These are phyloP conservation scores for Neogobius melanostomus DNA, from an alignment of 2,113 vertebrate genomes.

Conservation along the genomic window DNA sequence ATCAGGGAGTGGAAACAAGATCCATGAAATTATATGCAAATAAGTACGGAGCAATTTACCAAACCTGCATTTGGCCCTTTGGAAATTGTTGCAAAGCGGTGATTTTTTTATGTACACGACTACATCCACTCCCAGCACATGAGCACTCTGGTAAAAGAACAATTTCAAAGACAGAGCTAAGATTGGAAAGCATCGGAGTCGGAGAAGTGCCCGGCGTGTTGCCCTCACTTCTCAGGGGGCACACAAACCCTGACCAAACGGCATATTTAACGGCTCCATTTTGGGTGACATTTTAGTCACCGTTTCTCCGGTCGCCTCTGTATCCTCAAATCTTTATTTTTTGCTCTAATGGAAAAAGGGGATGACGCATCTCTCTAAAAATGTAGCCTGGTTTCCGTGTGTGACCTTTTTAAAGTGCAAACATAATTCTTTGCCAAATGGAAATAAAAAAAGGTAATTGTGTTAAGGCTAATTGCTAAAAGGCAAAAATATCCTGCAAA, in stretches of 20 bases:
- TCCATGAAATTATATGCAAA: not conserved
- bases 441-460: conserved; percentile 17
- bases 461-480: conserved; percentile 12
- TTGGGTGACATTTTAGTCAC: conserved; percentile 50
- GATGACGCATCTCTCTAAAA: conserved; percentile 16
- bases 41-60: not conserved
- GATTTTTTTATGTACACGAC: too few species aligned
- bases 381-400: not conserved
- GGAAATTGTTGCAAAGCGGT: too few species aligned
- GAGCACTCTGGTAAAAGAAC: too few species aligned
- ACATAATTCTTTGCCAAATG: conserved; percentile 23
- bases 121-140: too few species aligned
- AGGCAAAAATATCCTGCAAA: conserved; percentile 4
- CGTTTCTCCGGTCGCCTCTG: conserved; percentile 39
- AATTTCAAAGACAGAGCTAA: not conserved
- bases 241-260: conserved; percentile 36
- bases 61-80: too few species aligned
- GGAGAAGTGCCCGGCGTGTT: conserved; percentile 37
- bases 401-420: conserved; percentile 43
- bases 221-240: conserved; percentile 18
- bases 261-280: conserved; percentile 55
- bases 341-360: conserved; percentile 27
- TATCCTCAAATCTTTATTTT: conserved; percentile 21
- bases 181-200: conserved; percentile 15
- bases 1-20: not conserved